Evolutionary conservation across 2,797 vertebrate genomes (phyloP).

Genomic region (Podarcis siculus): DNA sequence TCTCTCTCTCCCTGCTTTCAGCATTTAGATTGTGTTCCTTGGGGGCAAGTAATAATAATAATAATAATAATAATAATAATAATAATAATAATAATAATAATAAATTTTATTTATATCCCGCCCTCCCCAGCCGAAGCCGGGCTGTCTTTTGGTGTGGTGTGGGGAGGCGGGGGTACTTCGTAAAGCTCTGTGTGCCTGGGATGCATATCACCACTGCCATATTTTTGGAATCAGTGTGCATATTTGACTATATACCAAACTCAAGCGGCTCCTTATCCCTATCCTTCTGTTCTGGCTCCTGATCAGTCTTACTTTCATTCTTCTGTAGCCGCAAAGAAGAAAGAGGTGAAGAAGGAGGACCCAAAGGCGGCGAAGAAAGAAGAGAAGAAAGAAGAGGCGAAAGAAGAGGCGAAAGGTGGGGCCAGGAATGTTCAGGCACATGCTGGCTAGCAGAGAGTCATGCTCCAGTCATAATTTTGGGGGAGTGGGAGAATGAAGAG

Average conservation of each 20-base stretch:
- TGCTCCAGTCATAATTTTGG: not conserved
- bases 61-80: too few species aligned
- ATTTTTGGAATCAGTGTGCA: not conserved
- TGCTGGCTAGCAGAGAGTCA: not conserved
- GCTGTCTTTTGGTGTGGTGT: too few species aligned
- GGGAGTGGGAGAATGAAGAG: not conserved
- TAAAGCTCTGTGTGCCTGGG: not conserved
- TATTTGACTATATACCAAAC: not conserved
- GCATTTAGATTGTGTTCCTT: not conserved
- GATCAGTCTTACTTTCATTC: not conserved
- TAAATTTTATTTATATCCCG: too few species aligned
- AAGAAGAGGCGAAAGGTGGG: conserved; percentile 15
- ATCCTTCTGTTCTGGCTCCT: not conserved
- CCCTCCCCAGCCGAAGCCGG: too few species aligned
- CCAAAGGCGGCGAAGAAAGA: conserved; percentile 15
- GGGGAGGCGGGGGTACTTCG: too few species aligned
- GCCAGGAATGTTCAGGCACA: not conserved
- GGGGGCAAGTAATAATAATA: too few species aligned
- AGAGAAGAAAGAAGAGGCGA: not conserved
- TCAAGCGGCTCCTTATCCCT: not conserved
- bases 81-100: too few species aligned
- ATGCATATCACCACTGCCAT: not conserved
- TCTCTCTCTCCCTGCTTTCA: not conserved
- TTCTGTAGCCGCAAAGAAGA: conserved; percentile 24
- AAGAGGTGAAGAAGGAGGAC: conserved; percentile 24